Base-by-base conservation (phyloP, 2,113 vertebrate genomes). In the Tragulus kanchil region DNA sequence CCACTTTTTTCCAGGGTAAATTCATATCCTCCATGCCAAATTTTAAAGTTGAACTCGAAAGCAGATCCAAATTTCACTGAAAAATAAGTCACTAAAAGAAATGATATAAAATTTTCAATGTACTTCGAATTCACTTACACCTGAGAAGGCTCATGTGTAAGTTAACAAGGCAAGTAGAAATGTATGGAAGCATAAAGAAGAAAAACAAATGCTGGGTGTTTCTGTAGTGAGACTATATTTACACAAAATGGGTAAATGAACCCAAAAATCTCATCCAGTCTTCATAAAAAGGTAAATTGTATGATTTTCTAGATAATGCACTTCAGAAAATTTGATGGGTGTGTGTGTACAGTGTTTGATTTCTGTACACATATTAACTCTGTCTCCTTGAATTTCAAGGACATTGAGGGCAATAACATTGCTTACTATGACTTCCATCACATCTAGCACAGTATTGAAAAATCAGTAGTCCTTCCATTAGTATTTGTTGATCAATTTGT, bases 41-140 rank as follows among this genome's bases (percentile, higher is more conserved):
- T 91, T 92, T 94, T 94, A 97, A 95, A 96, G 85, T 90, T 87
- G 87, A 98, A 95, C 97, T 45, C 13, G 65, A 88, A 96, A 85
- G 89, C 48, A 82, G 31, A n/a, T n/a, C 84, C 31, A 26, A 94
- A 48, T 96, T 96, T 36, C 97, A 97, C 48, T 90, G 85, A 96
- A 95, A 79, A 94, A 6, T 64, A 65, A 97, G 48, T 77, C 36
- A 11, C 56, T 96, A 94, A 98, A 95, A 69, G 31, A 82, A 25
- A 93, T 8, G 42, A 92, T 14, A 92, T 84, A 89, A 6, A 17
- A 21, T 45, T 87, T 7, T 0, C 45, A 94, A 77, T n/a, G 56
- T 36, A 64, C 52, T 71, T 62, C 85, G 5, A 62, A 92, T 96
- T 97, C 79, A 96, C 92, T 56, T 85, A 54, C 4, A 4, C 31